Percentiles rank a stretch among this genome's conserved stretches.
These are phyloP conservation scores for Eudyptes chrysolophus DNA, from an alignment of 2,113 vertebrate genomes.

Conservation along the genomic window DNA sequence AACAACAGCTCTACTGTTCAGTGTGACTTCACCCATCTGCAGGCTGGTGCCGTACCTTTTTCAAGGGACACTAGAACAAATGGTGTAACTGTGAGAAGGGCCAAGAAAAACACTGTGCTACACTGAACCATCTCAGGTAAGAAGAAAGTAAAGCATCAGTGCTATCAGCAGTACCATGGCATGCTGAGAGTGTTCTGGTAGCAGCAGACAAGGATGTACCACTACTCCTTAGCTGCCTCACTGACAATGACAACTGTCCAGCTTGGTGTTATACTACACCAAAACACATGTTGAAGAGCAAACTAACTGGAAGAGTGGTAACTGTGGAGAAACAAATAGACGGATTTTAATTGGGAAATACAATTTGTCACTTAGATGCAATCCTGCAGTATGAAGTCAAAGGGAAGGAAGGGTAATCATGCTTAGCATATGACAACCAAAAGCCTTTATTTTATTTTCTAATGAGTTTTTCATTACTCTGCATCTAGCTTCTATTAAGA, in stretches of 20 bases:
- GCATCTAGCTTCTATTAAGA: background rate
- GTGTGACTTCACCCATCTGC: background rate
- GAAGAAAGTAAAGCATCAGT: background rate
- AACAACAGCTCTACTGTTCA: background rate
- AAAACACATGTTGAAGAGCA: background rate
- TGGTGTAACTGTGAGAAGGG: background rate
- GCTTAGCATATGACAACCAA: background rate
- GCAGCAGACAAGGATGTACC: background rate
- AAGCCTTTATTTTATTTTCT: background rate
- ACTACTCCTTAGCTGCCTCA: background rate
- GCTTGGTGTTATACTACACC: background rate
- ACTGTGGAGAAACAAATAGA: background rate
- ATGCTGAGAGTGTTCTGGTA: background rate
- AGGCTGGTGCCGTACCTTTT: background rate
- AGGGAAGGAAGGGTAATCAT: background rate
- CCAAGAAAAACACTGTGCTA: background rate
- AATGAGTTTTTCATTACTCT: background rate
- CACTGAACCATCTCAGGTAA: background rate
- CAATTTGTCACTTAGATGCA: background rate
- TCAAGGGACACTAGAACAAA: background rate
- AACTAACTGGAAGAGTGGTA: background rate
- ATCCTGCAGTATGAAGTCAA: background rate
- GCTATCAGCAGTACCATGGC: background rate
- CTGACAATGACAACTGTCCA: background rate
- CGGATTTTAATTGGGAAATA: background rate